Conservation (phyloP, 2,797 vertebrate species). For the Sebastiscus tertius region DNA sequence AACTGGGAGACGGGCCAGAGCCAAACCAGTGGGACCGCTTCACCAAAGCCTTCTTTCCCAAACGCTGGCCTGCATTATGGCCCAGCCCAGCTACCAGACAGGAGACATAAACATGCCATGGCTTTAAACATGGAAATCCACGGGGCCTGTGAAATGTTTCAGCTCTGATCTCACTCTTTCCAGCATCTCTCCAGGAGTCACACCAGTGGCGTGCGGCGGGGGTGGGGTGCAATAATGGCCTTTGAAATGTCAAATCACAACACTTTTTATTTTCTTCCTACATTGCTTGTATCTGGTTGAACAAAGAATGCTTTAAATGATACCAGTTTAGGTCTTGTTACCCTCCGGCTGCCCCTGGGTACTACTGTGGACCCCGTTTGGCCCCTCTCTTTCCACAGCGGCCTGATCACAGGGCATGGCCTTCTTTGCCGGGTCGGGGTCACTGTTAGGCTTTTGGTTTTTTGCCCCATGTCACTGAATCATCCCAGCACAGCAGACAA, state of each 20-base stretch:
- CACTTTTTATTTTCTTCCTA: not conserved
- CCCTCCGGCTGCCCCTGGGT: not conserved
- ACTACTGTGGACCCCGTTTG: not conserved
- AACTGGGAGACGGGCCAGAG: conserved; percentile 46
- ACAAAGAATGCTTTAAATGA: conserved; percentile 4
- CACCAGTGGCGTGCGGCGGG: conserved; percentile 15
- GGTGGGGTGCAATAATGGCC: conserved; percentile 14
- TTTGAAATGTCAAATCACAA: conserved; percentile 43
- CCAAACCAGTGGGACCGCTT: conserved; percentile 50
- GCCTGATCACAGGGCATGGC: not conserved
- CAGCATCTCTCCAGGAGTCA: conserved; percentile 61
- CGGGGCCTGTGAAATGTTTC: conserved; percentile 65
- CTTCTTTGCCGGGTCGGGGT: conserved; percentile 3
- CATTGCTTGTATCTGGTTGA: not conserved
- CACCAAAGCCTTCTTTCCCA: conserved; percentile 54
- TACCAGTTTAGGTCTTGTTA: not conserved
- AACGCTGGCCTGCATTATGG: conserved; percentile 42
- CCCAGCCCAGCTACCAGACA: conserved; percentile 67
- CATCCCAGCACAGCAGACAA: conserved; percentile 34
- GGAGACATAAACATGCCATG: conserved; percentile 74
- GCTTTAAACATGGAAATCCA: conserved; percentile 73
- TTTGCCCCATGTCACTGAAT: conserved; percentile 42
- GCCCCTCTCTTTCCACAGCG: not conserved
- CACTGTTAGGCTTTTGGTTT: conserved; percentile 22
- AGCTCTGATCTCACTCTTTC: conserved; percentile 78